phyloP scores from a whole-genome alignment of 2,797 vertebrate genomes.

The Tokudaia tokunoshimensis region DNA sequence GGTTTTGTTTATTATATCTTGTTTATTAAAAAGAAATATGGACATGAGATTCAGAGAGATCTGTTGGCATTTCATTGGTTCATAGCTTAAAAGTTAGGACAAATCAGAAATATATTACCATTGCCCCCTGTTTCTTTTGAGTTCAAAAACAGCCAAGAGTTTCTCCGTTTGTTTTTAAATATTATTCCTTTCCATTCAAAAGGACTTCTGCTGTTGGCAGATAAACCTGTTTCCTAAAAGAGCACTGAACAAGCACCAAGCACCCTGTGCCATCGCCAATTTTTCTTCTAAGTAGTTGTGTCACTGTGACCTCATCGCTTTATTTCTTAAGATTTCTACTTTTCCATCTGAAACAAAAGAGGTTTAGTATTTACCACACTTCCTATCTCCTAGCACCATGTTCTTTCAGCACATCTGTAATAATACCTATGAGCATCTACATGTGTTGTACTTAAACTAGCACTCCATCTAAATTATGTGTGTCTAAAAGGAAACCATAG shows the following conservation, averaged over 20 bases:
- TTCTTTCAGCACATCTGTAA: not conserved
- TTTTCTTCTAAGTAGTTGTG: not conserved
- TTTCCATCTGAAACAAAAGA: not conserved
- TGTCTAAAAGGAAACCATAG: conserved; percentile 1
- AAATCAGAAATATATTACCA: not conserved
- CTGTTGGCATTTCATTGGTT: not conserved
- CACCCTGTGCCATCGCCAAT: not conserved
- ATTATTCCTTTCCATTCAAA: not conserved
- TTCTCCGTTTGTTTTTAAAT: not conserved
- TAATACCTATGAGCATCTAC: not conserved
- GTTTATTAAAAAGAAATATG: not conserved
- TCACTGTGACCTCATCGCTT: not conserved
- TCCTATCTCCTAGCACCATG: not conserved
- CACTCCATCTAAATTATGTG: not conserved
- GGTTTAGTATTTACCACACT: not conserved
- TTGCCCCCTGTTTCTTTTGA: not conserved
- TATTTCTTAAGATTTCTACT: not conserved
- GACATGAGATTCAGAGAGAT: not conserved
- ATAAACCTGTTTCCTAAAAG: not conserved
- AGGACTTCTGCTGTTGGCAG: not conserved
- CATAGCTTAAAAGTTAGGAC: not conserved
- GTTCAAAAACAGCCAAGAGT: not conserved
- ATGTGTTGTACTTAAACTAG: not conserved
- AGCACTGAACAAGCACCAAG: not conserved
- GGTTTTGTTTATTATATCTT: not conserved